A percentile compares a stretch with the other conserved stretches of the same genome.
phyloP scores from a whole-genome alignment of 2,113 vertebrate species.

The Pardalotus punctatus region DNA sequence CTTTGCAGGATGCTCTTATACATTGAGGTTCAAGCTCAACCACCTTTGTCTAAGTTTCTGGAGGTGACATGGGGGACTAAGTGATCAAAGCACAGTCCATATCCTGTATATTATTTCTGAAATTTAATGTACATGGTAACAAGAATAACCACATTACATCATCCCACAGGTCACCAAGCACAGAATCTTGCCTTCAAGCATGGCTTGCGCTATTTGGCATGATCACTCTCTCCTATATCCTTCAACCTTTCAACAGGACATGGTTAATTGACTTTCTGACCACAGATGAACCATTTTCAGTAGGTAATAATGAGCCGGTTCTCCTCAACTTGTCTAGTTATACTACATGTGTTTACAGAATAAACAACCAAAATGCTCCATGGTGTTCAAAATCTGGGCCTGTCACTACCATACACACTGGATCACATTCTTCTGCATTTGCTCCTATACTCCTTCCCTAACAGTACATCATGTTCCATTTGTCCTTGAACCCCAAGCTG shows the following conservation, averaged over 20 bases:
- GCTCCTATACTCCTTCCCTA: not conserved
- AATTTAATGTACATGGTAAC: not conserved
- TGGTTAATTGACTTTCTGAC: not conserved
- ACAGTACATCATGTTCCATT: not conserved
- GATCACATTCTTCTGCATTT: not conserved
- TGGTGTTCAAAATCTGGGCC: not conserved
- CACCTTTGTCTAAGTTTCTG: not conserved
- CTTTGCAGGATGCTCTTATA: not conserved
- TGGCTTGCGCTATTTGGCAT: not conserved
- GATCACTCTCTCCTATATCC: not conserved
- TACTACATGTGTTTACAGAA: not conserved
- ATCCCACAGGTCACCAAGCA: not conserved
- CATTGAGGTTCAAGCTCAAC: not conserved
- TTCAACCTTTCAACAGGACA: not conserved
- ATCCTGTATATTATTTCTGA: not conserved
- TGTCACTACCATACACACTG: not conserved
- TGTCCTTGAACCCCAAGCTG: not conserved
- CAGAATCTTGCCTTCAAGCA: not conserved
- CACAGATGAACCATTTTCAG: not conserved
- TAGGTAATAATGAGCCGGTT: not conserved
- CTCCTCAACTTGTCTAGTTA: not conserved
- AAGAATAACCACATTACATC: not conserved
- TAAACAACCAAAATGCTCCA: not conserved
- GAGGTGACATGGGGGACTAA: not conserved
- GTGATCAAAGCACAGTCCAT: not conserved